Percentiles rank a stretch among this genome's conserved stretches.
phyloP scores from a whole-genome alignment of 2,888 invertebrate species.

The Hyalella azteca region DNA sequence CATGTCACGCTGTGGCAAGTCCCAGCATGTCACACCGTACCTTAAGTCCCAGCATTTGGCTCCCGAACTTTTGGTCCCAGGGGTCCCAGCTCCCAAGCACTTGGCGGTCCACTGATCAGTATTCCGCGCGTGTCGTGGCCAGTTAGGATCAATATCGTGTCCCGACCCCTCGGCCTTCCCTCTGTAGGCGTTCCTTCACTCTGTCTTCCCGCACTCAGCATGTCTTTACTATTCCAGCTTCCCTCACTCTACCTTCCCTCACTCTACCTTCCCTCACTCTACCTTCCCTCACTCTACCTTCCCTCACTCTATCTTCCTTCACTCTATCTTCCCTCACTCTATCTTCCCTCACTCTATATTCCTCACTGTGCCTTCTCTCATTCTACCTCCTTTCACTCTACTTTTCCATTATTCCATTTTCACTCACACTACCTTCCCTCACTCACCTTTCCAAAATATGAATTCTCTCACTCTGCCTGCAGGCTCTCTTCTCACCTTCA shows the following conservation, averaged over 20 bases:
- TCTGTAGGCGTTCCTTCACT: not conserved
- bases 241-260: not conserved
- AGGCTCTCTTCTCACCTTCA: not conserved
- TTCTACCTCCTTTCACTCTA: no score
- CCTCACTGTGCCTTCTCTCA: not conserved
- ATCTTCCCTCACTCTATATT: not conserved
- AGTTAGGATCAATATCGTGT: constrained; percentile 32
- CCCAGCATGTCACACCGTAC: no score
- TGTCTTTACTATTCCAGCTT: not conserved
- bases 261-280: no score
- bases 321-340: not conserved
- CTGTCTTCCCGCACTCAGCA: not conserved
- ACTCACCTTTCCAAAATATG: no score
- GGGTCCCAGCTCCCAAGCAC: not conserved
- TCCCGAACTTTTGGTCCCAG: not conserved
- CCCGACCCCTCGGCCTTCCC: no score
- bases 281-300: no score
- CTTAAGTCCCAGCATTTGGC: not conserved
- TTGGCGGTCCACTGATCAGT: not conserved
- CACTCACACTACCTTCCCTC: no score
- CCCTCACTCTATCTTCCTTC: not conserved
- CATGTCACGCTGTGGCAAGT: no score
- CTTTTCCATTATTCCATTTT: no score
- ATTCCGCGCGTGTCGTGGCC: not conserved
- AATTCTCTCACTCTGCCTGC: not conserved